Base-by-base conservation (phyloP, 2,113 vertebrate genomes). In the Thalassarche chlororhynchos region DNA sequence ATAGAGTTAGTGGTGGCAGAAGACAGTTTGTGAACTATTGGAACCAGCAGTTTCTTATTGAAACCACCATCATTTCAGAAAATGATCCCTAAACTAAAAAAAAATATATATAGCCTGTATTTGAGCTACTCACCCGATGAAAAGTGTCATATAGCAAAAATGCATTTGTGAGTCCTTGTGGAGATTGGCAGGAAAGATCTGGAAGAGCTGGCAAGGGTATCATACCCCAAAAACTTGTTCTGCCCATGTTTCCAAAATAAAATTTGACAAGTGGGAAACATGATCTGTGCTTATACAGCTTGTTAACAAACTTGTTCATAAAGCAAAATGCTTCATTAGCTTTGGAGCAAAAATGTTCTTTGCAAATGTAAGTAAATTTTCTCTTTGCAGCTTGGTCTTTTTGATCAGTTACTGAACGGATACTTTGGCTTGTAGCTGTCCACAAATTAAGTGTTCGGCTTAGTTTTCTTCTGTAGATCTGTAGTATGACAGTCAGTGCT, bases 31-130 rank as follows among this genome's bases (percentile, higher is more conserved):
- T 57, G 47, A 93, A 12, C 31, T 68, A 26, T 6, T 71, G 47
- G 69, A 75, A 75, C 18, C 34, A 58, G 34, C 24, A 55, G 54
- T 55, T 92, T 89, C 69, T 89, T 86, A 70, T 0, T 92, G 79
- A 94, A 97, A 93, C 38, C 38, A 68, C 19, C 14, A 36, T 13
- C 29, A 31, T 47, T 89, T 55, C 72, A 86, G 44, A 90, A 97
- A 89, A 69, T 61, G 0, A 81, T 75, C 42, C 21, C 52, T 68
- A 49, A 95, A 60, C 8, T 61, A 1, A 70, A 75, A 78, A 34
- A 38, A 36, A n/a, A 36, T 17, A 31, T 6, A 10, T 9, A 9
- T 20, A 32, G 13, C 3, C 36, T 66, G 5, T 44, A 6, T 74
- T 58, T 89, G 44, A 80, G 77, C 38, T 88, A 34, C 32, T 52